Evolutionary conservation across 2,888 invertebrate species (phyloP).

Genomic region (Scaptomyza cyrtandrae): DNA sequence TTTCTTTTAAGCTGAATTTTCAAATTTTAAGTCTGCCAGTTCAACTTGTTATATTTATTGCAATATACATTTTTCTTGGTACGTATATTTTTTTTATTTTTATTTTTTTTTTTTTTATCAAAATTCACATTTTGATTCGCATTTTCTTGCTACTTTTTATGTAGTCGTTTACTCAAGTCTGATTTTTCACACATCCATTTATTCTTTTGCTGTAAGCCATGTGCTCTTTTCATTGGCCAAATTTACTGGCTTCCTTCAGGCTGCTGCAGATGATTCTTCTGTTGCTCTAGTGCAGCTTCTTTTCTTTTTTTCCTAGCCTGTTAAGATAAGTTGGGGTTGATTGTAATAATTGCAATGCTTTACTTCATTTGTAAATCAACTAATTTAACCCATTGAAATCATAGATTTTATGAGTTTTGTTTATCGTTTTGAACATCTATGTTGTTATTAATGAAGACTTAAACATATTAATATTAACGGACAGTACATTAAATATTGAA

Average conservation of each 20-base stretch:
- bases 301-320: background rate
- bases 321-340: background rate
- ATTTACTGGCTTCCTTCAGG: constrained; percentile 43
- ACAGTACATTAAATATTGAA: too few relatives aligned
- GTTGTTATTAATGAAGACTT: background rate
- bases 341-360: background rate
- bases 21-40: background rate
- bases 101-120: background rate
- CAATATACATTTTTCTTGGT: background rate
- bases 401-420: too few relatives aligned
- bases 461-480: too few relatives aligned
- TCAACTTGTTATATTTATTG: background rate
- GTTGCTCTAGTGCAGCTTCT: background rate
- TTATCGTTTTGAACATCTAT: too few relatives aligned
- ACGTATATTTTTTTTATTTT: background rate
- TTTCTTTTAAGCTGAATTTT: background rate
- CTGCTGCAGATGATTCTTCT: constrained; percentile 11
- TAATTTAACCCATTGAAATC: too few relatives aligned
- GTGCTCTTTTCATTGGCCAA: constrained; percentile 48
- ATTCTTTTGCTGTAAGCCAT: constrained; percentile 4
- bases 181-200: background rate
- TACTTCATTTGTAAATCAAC: too few relatives aligned
- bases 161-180: background rate
- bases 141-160: background rate
- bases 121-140: background rate